Base-by-base conservation (phyloP, 2,113 vertebrate genomes). In the Sander vitreus region DNA sequence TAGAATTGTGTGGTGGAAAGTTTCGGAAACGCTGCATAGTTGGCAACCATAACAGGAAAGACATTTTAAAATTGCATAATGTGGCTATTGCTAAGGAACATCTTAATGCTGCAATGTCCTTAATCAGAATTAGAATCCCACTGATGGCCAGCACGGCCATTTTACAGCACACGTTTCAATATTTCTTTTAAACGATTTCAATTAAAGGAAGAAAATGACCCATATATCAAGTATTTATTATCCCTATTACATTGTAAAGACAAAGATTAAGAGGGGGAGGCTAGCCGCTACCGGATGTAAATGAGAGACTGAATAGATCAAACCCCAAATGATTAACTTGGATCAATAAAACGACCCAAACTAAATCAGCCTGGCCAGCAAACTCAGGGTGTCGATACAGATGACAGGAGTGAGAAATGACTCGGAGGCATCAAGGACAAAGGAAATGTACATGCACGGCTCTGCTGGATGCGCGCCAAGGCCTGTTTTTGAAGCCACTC, bases 371-470 rank as follows among this genome's bases (percentile, higher is more conserved):
- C 73, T 10, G 47, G 43, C 68, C 69, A 69, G 78, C 81, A 73
- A 87, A 82, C 51, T 21, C 27, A 1, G 48, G 18, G 36, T 78
- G 76, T 85, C 88, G 58, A 85, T 85, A 78, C 27, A 33, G 77
- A 86, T 39, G 85, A 83, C 85, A 83, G 65, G 45, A 45, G 76
- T 78, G 85, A 91, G 83, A n/a, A 83, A 87, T 67, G 62, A 81
- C 80, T 88, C n/a, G 0, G n/a, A 73, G 81, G 79, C 78, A 81
- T 72, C 73, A 73, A 88, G 80, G 85, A 91, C 85, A 90, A 83
- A 80, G 62, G 66, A 84, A 10, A 11, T 43, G 39, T 11, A 43
- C 54, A 30, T 39, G 43, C 80, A 25, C 1, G 18, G 78, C 64
- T 57, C 74, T 84, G 80, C 71, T 85, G 80, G 68, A 85, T 43